Evolutionary conservation across 2,888 invertebrate genomes (phyloP).

Genomic region (Protophormia terraenovae): DNA sequence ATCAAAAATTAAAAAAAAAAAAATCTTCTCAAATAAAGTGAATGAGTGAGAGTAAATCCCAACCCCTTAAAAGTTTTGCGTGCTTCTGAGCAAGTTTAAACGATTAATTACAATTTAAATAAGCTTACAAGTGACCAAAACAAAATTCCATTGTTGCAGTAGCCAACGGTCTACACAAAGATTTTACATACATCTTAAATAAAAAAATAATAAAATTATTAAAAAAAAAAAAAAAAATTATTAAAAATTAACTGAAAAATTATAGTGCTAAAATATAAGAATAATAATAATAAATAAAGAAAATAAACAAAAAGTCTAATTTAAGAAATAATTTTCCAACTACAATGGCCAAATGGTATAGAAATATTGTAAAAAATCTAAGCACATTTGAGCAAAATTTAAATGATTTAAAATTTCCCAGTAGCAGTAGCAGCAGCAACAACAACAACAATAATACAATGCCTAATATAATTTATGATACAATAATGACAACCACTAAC

Average conservation of each 20-base stretch:
- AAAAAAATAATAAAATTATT: neutral
- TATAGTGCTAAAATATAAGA: slow-evolving; percentile 9
- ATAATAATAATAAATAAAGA: neutral
- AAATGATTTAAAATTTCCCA: slow-evolving; percentile 31
- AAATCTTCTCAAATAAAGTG: too few relatives aligned
- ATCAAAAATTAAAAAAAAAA: too few relatives aligned
- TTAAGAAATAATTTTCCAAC: neutral
- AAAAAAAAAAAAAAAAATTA: neutral
- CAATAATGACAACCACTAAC: neutral
- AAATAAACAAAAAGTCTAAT: neutral
- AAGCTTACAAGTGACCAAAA: slow-evolving; percentile 15
- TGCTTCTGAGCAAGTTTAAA: slow-evolving; percentile 70
- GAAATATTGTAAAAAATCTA: slow-evolving; percentile 18
- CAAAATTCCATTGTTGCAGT: slow-evolving; percentile 29
- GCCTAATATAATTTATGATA: neutral
- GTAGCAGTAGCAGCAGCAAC: neutral
- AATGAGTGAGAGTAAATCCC: neutral
- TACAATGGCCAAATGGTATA: neutral
- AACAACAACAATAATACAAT: slow-evolving; percentile 8
- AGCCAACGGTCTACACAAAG: neutral
- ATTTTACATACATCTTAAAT: neutral
- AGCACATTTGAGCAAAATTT: neutral
- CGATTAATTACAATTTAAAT: slow-evolving; percentile 46
- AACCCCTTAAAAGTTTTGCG: slow-evolving; percentile 70
- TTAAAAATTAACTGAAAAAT: slow-evolving; percentile 25